Conservation (phyloP, 1,140 invertebrate genomes). For the Platyura marginata region DNA sequence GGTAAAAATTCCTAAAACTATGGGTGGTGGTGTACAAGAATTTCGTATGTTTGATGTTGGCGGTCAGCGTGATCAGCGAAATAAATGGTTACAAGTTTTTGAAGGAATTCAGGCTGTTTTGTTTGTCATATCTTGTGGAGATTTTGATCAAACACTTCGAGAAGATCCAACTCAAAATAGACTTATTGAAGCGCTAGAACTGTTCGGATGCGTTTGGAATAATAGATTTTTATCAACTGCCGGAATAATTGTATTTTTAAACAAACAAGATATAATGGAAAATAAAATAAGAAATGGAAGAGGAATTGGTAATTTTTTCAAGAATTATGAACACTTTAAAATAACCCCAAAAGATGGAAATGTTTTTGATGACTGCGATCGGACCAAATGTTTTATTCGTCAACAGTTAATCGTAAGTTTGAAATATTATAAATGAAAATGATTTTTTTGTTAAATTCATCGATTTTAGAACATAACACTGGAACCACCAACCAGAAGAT, state of each 20-base stretch:
- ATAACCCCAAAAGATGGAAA: constrained; percentile 23
- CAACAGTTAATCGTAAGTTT: constrained; percentile 40
- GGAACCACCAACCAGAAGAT: constrained; percentile 18
- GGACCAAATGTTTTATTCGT: constrained; percentile 44
- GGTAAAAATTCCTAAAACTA: constrained; percentile 42
- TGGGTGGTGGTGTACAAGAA: constrained; percentile 41
- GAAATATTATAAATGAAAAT: too few relatives aligned
- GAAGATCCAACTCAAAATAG: constrained; percentile 52
- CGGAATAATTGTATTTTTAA: constrained; percentile 61
- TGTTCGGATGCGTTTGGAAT: constrained; percentile 60
- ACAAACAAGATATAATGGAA: constrained; percentile 62
- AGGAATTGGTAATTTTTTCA: constrained; percentile 41
- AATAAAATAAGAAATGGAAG: constrained; percentile 47
- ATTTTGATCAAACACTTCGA: constrained; percentile 56
- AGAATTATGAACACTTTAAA: constrained; percentile 35
- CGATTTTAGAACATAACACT: constrained; percentile 16
- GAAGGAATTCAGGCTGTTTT: constrained; percentile 63
- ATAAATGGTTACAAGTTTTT: constrained; percentile 73
- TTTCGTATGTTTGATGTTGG: constrained; percentile 68
- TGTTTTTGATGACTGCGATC: constrained; percentile 36
- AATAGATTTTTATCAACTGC: constrained; percentile 55
- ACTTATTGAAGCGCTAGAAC: constrained; percentile 44
- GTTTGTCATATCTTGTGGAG: constrained; percentile 56
- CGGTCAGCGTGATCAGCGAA: constrained; percentile 63
- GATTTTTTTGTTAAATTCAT: too few relatives aligned